Evolutionary conservation across 2,888 invertebrate species (phyloP).

Genomic region (Mantis religiosa): DNA sequence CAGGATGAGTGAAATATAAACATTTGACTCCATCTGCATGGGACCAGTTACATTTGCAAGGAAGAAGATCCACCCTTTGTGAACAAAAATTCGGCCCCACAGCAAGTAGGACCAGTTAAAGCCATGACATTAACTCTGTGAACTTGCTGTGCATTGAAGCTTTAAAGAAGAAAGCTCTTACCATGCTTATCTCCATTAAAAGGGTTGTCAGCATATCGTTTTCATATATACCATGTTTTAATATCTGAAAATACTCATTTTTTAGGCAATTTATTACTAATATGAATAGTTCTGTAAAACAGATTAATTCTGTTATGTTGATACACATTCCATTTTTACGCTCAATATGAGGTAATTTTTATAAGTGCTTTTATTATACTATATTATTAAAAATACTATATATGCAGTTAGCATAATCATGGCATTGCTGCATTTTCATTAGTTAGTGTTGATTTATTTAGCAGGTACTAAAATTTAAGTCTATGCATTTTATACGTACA

Average conservation of each 20-base stretch:
- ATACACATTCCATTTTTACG: background rate
- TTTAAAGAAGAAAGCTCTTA: background rate
- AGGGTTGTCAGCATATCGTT: background rate
- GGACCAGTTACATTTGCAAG: slow-evolving; percentile 7
- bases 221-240: background rate
- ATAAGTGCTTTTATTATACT: background rate
- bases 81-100: background rate
- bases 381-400: background rate
- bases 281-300: background rate
- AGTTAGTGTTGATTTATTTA: background rate
- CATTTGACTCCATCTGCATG: background rate
- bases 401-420: background rate
- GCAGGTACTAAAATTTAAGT: background rate
- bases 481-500: background rate
- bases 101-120: background rate
- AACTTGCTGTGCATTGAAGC: background rate
- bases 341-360: background rate
- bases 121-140: background rate
- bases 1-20: background rate
- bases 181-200: background rate
- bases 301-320: background rate
- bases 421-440: too few relatives aligned
- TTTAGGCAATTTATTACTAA: background rate
- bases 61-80: background rate
- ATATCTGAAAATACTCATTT: background rate